phyloP scores from a whole-genome alignment of 2,888 invertebrate genomes.

The Pristionchus entomophagus region DNA sequence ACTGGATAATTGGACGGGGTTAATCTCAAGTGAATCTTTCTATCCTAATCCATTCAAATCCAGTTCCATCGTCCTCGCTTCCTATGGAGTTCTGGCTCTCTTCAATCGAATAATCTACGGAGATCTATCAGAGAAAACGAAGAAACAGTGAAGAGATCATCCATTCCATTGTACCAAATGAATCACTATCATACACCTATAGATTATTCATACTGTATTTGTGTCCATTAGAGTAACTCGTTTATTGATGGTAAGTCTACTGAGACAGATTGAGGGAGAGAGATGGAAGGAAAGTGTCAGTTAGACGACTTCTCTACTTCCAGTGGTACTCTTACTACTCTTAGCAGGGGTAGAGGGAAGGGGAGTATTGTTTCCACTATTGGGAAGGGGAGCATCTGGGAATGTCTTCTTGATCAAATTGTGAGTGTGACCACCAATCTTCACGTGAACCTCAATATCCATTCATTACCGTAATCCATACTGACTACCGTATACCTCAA shows the following conservation, averaged over 20 bases:
- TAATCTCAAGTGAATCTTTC: neutral
- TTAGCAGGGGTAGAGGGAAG: constrained; percentile 29
- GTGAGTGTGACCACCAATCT: constrained; percentile 41
- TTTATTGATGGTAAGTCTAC: neutral
- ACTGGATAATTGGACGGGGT: neutral
- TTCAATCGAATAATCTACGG: neutral
- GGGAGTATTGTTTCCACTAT: constrained; percentile 10
- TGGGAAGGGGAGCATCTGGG: constrained; percentile 29
- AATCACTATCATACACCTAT: neutral
- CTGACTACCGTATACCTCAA: constrained; percentile 26
- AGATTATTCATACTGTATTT: neutral
- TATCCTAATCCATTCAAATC: neutral
- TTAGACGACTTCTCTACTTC: constrained; percentile 13
- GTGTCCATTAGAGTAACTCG: neutral
- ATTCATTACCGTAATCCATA: neutral
- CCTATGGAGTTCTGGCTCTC: constrained; percentile 7
- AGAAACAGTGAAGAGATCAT: neutral
- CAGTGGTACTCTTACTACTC: neutral
- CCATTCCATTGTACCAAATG: constrained; percentile 1
- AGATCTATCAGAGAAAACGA: neutral
- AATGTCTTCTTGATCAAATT: constrained; percentile 45
- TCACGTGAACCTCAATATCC: neutral
- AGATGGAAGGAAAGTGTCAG: neutral
- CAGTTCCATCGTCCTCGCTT: constrained; percentile 5
- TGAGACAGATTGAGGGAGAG: neutral